Conservation (phyloP, 2,113 vertebrate species). For the Tyrannus savana region DNA sequence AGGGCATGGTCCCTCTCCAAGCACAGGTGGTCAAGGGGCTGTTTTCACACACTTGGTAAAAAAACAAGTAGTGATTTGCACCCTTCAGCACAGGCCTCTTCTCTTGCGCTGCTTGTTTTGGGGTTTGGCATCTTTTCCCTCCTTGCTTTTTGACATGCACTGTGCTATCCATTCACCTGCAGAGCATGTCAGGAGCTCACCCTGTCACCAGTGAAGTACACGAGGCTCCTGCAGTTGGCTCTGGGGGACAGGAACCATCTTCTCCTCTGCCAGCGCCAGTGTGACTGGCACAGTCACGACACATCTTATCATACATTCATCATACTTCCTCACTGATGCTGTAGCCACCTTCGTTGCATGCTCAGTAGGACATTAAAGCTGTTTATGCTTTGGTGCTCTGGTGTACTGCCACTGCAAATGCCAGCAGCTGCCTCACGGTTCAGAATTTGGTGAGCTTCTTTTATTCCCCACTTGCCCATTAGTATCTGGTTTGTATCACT, state of each 20-base stretch:
- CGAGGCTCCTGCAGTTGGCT: neutral
- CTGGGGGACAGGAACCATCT: neutral
- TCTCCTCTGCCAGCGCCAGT: neutral
- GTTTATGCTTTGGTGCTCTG: neutral
- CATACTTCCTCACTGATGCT: neutral
- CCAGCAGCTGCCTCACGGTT: neutral
- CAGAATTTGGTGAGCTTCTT: neutral
- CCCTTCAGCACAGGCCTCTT: neutral
- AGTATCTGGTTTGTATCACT: neutral
- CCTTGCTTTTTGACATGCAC: neutral
- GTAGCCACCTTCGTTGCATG: neutral
- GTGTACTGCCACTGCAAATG: neutral
- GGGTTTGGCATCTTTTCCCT: neutral
- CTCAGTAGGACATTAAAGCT: neutral
- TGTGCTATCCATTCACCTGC: neutral
- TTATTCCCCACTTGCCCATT: neutral
- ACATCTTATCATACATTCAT: neutral
- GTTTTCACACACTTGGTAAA: neutral
- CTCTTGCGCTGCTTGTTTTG: neutral
- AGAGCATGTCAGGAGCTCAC: neutral
- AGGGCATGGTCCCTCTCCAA: neutral
- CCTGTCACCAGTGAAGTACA: neutral
- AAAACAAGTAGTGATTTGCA: neutral
- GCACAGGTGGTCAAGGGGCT: neutral
- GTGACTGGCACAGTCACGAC: neutral